Percentiles rank a stretch among this genome's conserved stretches.
Evolutionary conservation across 2,888 invertebrate species (phyloP).

Genomic region (Amblyjoppa proteus): DNA sequence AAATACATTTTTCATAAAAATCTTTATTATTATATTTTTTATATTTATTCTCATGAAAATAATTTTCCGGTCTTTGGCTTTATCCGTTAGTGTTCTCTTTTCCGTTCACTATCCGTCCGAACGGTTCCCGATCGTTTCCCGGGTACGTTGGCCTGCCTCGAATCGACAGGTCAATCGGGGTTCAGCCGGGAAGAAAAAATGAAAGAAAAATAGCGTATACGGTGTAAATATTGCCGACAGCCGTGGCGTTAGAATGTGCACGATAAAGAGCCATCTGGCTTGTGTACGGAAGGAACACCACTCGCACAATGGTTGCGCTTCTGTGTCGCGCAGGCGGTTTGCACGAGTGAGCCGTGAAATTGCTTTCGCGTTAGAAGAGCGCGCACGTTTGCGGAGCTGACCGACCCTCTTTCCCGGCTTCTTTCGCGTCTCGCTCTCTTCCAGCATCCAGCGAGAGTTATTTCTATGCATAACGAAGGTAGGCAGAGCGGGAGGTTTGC

Average conservation of each 20-base stretch:
- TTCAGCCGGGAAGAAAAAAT: neutral
- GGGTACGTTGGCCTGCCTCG: neutral
- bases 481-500: neutral
- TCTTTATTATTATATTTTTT: no score
- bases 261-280: neutral
- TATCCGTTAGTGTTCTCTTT: no score
- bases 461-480: slow-evolving; percentile 42
- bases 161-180: neutral
- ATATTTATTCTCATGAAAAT: no score
- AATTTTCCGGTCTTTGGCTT: no score
- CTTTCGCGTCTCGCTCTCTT: slow-evolving; percentile 26
- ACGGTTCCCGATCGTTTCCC: neutral
- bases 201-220: neutral
- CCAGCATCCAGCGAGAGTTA: slow-evolving; percentile 50
- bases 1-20: no score
- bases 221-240: slow-evolving; percentile 16
- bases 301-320: slow-evolving; percentile 12
- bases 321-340: slow-evolving; percentile 28
- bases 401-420: slow-evolving; percentile 34
- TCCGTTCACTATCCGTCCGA: neutral
- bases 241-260: neutral
- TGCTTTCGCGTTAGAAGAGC: slow-evolving; percentile 55
- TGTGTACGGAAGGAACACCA: neutral
- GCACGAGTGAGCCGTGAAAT: slow-evolving; percentile 64
- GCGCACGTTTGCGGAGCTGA: slow-evolving; percentile 37